Base-by-base conservation (phyloP, 64 coral and sea anemone genomes). In the Pocillopora damicornis region DNA sequence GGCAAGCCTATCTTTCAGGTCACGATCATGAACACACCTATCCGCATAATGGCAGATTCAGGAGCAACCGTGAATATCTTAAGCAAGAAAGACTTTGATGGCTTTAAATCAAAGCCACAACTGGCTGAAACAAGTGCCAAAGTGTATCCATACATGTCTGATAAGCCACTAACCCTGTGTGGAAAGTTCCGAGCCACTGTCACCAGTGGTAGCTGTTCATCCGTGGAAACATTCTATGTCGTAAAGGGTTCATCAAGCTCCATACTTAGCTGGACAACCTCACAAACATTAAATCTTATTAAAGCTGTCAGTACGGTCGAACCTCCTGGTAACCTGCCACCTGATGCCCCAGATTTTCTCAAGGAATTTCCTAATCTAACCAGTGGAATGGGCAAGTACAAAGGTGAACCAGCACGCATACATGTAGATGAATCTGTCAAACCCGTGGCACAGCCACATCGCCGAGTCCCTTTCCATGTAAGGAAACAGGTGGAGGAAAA, bases 31-130 rank as follows among this genome's bases (percentile, higher is more conserved):
- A 51, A 92, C 61, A 81, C 65, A 87, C 9, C 58, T 51, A 74
- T 77, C 78, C 17, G 56, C 73, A 92, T 92, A 63, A 86, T 89
- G 76, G 81, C 75, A 23, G 92, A 94, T 86, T 89, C 92, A 9
- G 87, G 87, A 6, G 86, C 87, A 75, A 89, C 87, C n/a, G 87
- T 93, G n/a, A 94, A 87, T 62, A 90, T 94, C 38, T 35, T 87
- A n/a, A 86, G 83, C 61, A 86, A 86, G 11, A 51, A 36, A 18
- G 92, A 86, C 75, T 92, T 87, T 45, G 80, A 88, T 56, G 16
- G 77, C 35, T 35, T 92, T 17, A 87, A 86, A 59, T 37, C 82
- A 87, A 91, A 93, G 59, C 92, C 92, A 12, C 79, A 61, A 60
- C 58, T 93, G 35, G 16, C 16, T 15, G 63, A 89, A 23, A 83